Conservation (phyloP, 2,797 vertebrate species). For the Hemibagrus guttatus region DNA sequence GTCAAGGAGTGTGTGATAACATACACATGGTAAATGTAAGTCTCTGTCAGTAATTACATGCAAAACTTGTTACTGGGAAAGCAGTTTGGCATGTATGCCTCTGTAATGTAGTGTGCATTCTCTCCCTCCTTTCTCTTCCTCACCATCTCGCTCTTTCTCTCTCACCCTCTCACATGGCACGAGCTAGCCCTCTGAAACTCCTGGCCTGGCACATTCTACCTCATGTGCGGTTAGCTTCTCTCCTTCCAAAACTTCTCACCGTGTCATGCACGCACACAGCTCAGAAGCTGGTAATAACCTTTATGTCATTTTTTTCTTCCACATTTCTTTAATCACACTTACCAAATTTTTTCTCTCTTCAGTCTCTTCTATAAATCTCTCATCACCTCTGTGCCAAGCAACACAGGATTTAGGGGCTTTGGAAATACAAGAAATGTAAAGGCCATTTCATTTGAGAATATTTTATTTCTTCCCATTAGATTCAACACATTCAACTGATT, state of each 20-base stretch:
- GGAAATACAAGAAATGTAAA: slow-evolving; percentile 7
- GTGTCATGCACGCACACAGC: slow-evolving; percentile 16
- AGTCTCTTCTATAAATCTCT: slow-evolving; percentile 10
- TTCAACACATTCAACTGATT: slow-evolving; percentile 7
- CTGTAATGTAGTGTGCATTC: background rate
- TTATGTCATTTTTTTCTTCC: slow-evolving; percentile 14
- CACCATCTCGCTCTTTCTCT: slow-evolving; percentile 27
- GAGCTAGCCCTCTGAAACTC: slow-evolving; percentile 53
- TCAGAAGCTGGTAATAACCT: slow-evolving; percentile 8
- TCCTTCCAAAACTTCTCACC: slow-evolving; percentile 33
- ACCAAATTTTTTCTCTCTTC: slow-evolving; percentile 2
- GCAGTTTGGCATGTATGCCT: background rate
- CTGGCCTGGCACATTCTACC: slow-evolving; percentile 62
- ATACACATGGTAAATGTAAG: background rate
- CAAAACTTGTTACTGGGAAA: background rate
- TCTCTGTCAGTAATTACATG: slow-evolving; percentile 2
- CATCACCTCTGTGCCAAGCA: slow-evolving; percentile 33
- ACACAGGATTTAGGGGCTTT: background rate
- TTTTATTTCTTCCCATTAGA: background rate
- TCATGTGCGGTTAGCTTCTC: slow-evolving; percentile 53
- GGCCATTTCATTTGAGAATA: background rate
- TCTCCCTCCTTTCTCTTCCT: slow-evolving; percentile 46
- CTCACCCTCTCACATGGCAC: slow-evolving; percentile 52
- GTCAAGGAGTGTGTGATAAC: background rate
- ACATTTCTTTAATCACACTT: background rate